Conservation (phyloP, 2,113 vertebrate species). For the Nycticryphes semicollaris region DNA sequence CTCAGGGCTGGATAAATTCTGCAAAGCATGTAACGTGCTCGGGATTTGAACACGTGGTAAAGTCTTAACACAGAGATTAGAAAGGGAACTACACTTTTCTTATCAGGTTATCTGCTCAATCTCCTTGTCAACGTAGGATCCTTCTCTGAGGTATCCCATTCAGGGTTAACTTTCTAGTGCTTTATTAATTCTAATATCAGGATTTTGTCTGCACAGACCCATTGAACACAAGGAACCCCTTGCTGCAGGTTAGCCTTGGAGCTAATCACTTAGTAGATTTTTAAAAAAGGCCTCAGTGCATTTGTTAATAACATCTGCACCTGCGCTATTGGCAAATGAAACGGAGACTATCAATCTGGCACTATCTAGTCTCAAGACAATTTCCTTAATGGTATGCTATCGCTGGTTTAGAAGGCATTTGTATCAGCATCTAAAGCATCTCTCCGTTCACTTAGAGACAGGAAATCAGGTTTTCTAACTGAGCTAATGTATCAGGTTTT, state of each 20-base stretch:
- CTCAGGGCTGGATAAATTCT: background rate
- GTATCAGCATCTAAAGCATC: background rate
- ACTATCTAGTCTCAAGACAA: constrained; percentile 35
- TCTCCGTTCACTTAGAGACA: constrained; percentile 12
- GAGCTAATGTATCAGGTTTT: constrained; percentile 40
- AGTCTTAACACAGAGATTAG: background rate
- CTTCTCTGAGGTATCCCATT: background rate
- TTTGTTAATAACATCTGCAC: constrained; percentile 52
- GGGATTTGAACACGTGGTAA: background rate
- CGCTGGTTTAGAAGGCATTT: constrained; percentile 18
- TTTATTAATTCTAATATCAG: constrained; percentile 13
- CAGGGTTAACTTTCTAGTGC: background rate
- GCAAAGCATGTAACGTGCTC: background rate
- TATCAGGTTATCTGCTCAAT: background rate
- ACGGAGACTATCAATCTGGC: constrained; percentile 21
- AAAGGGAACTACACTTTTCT: background rate
- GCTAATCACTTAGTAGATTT: background rate
- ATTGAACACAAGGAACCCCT: constrained; percentile 18
- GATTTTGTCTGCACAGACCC: background rate
- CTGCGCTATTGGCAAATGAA: background rate
- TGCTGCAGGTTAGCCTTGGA: constrained; percentile 34
- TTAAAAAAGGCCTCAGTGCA: background rate
- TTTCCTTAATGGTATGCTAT: constrained; percentile 42
- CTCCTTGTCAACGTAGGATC: background rate
- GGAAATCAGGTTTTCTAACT: constrained; percentile 39